Conservation (phyloP, 2,113 vertebrate species). For the Bothrops jararaca region DNA sequence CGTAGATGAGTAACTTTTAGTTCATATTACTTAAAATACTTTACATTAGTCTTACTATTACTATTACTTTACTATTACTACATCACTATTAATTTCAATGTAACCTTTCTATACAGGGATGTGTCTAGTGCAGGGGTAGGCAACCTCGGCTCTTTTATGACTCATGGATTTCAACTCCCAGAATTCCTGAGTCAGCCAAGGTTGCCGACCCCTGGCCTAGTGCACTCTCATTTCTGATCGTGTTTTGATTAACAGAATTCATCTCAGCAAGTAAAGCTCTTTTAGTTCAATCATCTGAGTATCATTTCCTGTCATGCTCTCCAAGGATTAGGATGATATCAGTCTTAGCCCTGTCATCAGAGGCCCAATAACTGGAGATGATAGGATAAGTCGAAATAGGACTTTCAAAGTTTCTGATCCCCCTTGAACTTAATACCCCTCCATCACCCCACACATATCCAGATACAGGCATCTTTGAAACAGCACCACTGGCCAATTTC, state of each 20-base stretch:
- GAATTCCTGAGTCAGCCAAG: no score
- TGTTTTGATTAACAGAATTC: neutral
- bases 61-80: neutral
- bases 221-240: neutral
- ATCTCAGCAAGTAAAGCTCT: neutral
- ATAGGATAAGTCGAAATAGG: neutral
- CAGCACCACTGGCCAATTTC: neutral
- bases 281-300: neutral
- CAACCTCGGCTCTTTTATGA: no score
- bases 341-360: neutral
- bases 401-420: neutral
- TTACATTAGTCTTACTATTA: neutral
- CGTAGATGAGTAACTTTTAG: neutral
- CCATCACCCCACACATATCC: neutral
- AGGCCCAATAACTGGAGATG: neutral
- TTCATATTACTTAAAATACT: neutral
- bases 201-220: neutral
- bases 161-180: no score
- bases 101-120: neutral
- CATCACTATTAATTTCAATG: neutral
- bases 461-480: neutral
- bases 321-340: neutral
- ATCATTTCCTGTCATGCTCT: neutral
- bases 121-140: no score
- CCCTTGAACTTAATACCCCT: neutral